Base-by-base conservation (phyloP, 2,797 vertebrate species). In the Macroramphosus scolopax region DNA sequence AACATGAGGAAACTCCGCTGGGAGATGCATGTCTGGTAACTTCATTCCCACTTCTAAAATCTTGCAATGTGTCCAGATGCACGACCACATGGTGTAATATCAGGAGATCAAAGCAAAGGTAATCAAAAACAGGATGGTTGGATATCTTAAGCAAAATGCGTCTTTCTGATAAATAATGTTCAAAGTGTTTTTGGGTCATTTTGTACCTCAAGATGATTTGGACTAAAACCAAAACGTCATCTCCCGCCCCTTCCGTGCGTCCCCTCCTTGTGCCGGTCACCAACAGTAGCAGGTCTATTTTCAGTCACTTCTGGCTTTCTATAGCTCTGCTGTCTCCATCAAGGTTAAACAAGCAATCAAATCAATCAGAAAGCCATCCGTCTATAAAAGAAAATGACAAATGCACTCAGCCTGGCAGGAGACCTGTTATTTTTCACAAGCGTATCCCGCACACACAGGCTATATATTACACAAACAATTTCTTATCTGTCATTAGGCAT, bases 271-370 rank as follows among this genome's bases (percentile, higher is more conserved):
- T n/a, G 10, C 47, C 28, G 33, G 38, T 59, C 39, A 47, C 39
- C 45, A 66, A 29, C 49, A 60, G 35, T 50, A 58, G 26, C 36
- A 38, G 54, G 58, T 69, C 57, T 62, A 55, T 80, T 70, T 76
- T 61, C 48, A 46, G 63, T 49, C 29, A 40, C 37, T 52, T 62
- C 31, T 18, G 15, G 36, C 41, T 53, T 37, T 39, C 12, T 26
- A 22, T 42, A 17, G 45, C 61, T 28, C 10, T 40, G 40, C 51
- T 20, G 43, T 72, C 75, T 78, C 62, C 57, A 60, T 84, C 84
- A 86, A 89, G 86, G 85, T 86, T 85, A 84, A 86, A 80, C 77
- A 84, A 81, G 75, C 81, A 80, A 87, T 88, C 75, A 80, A 81
- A 87, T 87, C 75, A 74, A 82, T 89, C 84, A 83, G 60, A 83